Base-by-base conservation (phyloP, 2,888 invertebrate species). In the Drosophila prostipennis region DNA sequence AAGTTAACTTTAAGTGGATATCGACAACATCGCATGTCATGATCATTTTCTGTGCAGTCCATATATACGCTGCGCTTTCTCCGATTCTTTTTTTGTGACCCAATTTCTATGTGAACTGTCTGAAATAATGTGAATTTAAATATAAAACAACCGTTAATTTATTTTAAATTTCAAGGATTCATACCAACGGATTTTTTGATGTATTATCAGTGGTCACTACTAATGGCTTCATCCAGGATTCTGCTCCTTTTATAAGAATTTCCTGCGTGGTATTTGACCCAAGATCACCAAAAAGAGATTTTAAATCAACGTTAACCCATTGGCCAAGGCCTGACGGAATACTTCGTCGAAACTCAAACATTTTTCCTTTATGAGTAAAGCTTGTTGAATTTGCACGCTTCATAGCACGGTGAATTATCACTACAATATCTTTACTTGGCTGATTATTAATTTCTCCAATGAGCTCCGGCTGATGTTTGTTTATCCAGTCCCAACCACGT, bases 1-100 rank as follows among this genome's bases (percentile, higher is more conserved):
- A 99, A 99, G 93, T 98, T 97, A 14, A 99, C 97, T 13, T 95
- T 95, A 45, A 99, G 93, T 0, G 98, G 98, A 92, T 98, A 98
- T 5, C 98, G 95, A 90, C 99, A 99, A 92, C 99, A 99, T 48
- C 97, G 94, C 32, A 95, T 94, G 89, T 98, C 97, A 79, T 95
- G 89, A 59, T 91, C 92, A 57, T 82, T 90, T 82, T 97, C 97
- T 61, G 96, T 95, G 92, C 98, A 98, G 90, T 96, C 96, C 89
- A 97, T 93, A 26, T 96, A 96, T 57, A 96, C 94, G 89, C 95
- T 96, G 26, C 98, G 94, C 80, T 97, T 95, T 83, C 95, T 93
- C 52, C 94, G 93, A 65, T 93, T 90, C 53, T 90, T 91, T 45
- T 90, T 89, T 37, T 89, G 83, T 4, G 91, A 91, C 3, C 89